phyloP scores from a whole-genome alignment of 92 coral and sea anemone species.

The Meandrina meandrites region DNA sequence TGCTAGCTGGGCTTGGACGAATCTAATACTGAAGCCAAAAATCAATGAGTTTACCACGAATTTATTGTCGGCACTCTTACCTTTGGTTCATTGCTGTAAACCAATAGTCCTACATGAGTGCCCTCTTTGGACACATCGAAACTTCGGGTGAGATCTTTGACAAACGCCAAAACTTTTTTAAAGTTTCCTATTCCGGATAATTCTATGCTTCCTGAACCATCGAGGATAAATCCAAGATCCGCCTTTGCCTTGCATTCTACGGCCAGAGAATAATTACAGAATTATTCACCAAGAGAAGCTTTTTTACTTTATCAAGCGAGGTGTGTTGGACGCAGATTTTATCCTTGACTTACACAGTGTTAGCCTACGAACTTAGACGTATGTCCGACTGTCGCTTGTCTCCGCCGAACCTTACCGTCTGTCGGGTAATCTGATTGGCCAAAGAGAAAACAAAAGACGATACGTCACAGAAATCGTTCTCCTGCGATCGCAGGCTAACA shows the following conservation, averaged over 20 bases:
- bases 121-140: conserved; percentile 50
- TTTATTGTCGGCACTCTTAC: neutral
- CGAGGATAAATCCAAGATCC: conserved; percentile 77
- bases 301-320: neutral
- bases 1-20: no score
- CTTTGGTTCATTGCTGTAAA: conserved; percentile 33
- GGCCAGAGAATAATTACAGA: neutral
- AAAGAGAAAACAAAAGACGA: no score
- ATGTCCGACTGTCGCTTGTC: no score
- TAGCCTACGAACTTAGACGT: no score
- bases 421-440: no score
- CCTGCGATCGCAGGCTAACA: no score
- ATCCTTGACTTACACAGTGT: no score
- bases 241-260: conserved; percentile 71
- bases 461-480: no score
- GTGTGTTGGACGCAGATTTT: no score
- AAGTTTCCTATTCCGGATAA: conserved; percentile 60
- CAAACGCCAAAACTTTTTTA: conserved; percentile 57
- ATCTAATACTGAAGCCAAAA: no score
- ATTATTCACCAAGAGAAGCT: neutral
- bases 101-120: conserved; percentile 64
- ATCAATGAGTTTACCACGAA: no score
- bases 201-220: conserved; percentile 88
- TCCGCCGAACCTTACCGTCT: no score
- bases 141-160: conserved; percentile 38